These are phyloP conservation scores for Leptarthrus brevirostris DNA, from an alignment of 2,888 invertebrate genomes.

Conservation along the genomic window DNA sequence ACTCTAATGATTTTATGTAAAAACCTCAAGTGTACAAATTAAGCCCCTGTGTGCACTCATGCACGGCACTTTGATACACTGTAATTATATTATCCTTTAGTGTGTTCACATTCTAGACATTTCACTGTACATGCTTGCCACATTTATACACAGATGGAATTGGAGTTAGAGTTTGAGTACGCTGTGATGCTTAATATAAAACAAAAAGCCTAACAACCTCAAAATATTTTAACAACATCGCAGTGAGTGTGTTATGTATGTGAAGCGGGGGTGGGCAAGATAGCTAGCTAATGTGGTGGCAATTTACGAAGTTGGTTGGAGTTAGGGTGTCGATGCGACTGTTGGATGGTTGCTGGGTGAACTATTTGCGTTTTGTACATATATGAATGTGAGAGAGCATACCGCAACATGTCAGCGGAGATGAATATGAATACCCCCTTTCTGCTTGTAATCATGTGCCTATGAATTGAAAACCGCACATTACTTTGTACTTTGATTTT, in stretches of 20 bases:
- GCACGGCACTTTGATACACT: background rate
- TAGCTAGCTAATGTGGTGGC: too few species aligned
- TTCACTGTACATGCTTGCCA: background rate
- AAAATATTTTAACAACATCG: constrained; percentile 22
- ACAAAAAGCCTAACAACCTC: constrained; percentile 19
- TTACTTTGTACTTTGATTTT: too few species aligned
- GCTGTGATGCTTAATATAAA: background rate
- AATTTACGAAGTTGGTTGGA: too few species aligned
- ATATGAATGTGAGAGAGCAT: too few species aligned
- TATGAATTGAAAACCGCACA: too few species aligned
- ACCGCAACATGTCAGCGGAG: too few species aligned
- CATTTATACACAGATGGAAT: background rate
- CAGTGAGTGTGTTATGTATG: background rate
- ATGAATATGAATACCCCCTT: too few species aligned
- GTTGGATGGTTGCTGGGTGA: too few species aligned
- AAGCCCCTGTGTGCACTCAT: background rate
- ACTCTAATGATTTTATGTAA: constrained; percentile 6
- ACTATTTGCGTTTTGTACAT: too few species aligned
- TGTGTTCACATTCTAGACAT: background rate
- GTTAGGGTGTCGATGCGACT: too few species aligned
- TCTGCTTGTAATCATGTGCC: too few species aligned
- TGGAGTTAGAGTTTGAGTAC: background rate
- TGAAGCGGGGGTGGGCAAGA: background rate
- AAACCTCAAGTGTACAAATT: constrained; percentile 25
- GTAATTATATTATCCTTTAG: background rate